Conservation (phyloP, 92 coral and sea anemone species). For the Metridium senile region DNA sequence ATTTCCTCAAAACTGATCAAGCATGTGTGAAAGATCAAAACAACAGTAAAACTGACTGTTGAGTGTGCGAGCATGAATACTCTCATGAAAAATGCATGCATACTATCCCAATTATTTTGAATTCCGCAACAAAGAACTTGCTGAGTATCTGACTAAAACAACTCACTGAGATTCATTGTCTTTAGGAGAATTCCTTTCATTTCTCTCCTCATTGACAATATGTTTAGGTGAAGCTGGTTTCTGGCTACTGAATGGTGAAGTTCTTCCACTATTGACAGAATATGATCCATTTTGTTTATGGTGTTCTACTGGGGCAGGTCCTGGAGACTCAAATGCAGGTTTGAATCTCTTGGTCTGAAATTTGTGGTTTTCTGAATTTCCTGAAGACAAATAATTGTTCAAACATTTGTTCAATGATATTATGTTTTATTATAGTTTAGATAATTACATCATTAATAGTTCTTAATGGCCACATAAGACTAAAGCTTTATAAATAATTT, state of each 20-base stretch:
- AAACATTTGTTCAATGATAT: background rate
- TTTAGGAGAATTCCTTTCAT: background rate
- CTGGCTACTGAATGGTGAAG: background rate
- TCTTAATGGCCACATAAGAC: no score
- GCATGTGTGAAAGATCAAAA: no score
- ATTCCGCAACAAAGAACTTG: no score
- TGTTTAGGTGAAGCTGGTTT: conserved; percentile 8
- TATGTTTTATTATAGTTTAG: no score
- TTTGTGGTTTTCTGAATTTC: conserved; percentile 45
- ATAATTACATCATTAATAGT: no score
- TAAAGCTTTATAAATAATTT: no score
- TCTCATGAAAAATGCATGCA: no score
- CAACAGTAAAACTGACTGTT: no score
- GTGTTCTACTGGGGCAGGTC: conserved; percentile 3
- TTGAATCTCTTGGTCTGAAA: conserved; percentile 60
- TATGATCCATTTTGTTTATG: conserved; percentile 5
- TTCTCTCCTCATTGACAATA: conserved; percentile 1
- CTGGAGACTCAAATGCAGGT: conserved; percentile 63
- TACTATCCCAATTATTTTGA: no score
- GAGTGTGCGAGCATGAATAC: no score
- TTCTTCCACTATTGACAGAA: conserved; percentile 1
- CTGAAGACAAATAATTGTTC: conserved; percentile 5
- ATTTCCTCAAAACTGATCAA: no score
- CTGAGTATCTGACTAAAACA: no score
- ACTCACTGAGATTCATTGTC: conserved; percentile 9